Evolutionary conservation across 2,113 vertebrate species (phyloP).

Genomic region (Setophaga petechia): DNA sequence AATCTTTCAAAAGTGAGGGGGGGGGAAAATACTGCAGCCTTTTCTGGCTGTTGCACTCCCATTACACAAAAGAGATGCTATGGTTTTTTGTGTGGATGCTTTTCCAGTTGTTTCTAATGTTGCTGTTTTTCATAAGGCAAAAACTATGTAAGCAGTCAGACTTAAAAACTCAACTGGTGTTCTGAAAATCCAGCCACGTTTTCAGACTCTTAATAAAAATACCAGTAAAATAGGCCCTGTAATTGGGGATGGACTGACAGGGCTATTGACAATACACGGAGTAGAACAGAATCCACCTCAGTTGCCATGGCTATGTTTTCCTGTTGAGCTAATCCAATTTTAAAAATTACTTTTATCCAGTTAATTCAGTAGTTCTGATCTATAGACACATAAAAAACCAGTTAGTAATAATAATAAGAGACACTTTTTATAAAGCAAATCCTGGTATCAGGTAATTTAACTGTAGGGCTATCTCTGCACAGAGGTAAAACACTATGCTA

Average conservation of each 20-base stretch:
- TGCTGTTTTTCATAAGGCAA: not conserved
- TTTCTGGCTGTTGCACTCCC: not conserved
- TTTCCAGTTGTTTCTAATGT: not conserved
- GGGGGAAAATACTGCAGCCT: not conserved
- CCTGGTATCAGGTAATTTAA: not conserved
- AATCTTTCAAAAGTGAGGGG: constrained; percentile 11
- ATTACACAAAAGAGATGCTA: not conserved
- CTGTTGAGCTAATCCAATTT: not conserved
- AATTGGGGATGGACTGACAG: not conserved
- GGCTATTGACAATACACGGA: not conserved
- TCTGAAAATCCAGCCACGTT: constrained; percentile 15
- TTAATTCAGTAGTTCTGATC: not conserved
- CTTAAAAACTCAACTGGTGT: not conserved
- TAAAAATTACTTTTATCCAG: not conserved
- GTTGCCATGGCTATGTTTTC: constrained; percentile 33
- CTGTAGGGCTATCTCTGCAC: not conserved
- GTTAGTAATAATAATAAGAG: not conserved
- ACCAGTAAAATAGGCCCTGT: not conserved
- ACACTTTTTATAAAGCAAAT: not conserved
- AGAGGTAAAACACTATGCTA: not conserved
- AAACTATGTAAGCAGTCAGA: not conserved
- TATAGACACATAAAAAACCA: not conserved
- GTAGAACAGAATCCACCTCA: constrained; percentile 5
- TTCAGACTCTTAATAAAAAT: constrained; percentile 13
- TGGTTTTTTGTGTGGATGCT: not conserved